Evolutionary conservation across 1,140 invertebrate species (phyloP).

Genomic region (Matsumurasca onukii): DNA sequence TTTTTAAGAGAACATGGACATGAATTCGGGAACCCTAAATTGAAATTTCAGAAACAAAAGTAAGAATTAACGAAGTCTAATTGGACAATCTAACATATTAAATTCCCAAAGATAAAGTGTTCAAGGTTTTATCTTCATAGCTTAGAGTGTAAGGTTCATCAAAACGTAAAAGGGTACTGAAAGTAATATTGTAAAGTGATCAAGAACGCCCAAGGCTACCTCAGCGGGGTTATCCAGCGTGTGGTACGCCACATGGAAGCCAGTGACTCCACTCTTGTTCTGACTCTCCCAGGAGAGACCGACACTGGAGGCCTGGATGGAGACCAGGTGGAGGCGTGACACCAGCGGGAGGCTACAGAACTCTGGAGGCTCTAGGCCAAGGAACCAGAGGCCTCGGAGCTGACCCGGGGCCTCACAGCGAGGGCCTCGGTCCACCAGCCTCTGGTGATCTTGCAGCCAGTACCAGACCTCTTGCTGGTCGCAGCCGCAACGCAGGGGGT

Average conservation of each 20-base stretch:
- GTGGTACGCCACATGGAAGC: conserved; percentile 83
- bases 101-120: no score
- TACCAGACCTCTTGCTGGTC: conserved; percentile 20
- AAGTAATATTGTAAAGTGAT: no score
- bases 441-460: neutral
- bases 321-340: neutral
- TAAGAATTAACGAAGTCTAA: no score
- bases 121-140: no score
- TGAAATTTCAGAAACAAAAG: no score
- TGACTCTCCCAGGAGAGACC: conserved; percentile 53
- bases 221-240: conserved; percentile 64
- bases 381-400: conserved; percentile 10
- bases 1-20: no score
- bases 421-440: neutral
- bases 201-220: no score
- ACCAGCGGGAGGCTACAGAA: neutral
- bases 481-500: neutral
- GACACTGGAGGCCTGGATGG: neutral
- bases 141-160: no score
- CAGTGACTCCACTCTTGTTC: conserved; percentile 79
- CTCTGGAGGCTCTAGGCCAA: conserved; percentile 10
- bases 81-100: no score
- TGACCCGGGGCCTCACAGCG: neutral
- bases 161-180: no score
- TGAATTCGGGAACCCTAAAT: no score